These are phyloP conservation scores for Chaenogobius annularis DNA, from an alignment of 2,113 vertebrate species.

Conservation along the genomic window DNA sequence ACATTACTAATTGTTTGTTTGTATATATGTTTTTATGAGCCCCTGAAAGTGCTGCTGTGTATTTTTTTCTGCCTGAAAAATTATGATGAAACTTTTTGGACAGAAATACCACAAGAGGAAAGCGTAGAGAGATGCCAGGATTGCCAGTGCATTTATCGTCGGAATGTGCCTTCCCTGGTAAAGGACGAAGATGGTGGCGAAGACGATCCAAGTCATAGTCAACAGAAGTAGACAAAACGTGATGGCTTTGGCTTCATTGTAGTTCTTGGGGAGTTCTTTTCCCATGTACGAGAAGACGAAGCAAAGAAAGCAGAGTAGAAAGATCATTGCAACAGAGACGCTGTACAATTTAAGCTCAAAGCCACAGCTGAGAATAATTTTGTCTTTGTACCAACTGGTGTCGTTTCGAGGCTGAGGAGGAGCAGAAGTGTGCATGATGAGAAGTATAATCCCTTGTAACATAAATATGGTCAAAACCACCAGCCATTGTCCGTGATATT, in stretches of 20 bases:
- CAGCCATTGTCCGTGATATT: slow-evolving; percentile 72
- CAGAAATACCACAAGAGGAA: slow-evolving; percentile 82
- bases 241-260: slow-evolving; percentile 87
- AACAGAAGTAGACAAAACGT: slow-evolving; percentile 84
- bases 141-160: slow-evolving; percentile 51
- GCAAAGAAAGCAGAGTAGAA: slow-evolving; percentile 69
- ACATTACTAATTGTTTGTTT: slow-evolving; percentile 62
- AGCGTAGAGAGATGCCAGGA: slow-evolving; percentile 69
- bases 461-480: slow-evolving; percentile 63
- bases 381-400: slow-evolving; percentile 31
- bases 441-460: slow-evolving; percentile 64
- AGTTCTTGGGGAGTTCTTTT: slow-evolving; percentile 87
- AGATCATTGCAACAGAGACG: slow-evolving; percentile 33
- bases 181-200: slow-evolving; percentile 59
- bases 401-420: slow-evolving; percentile 65
- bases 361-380: slow-evolving; percentile 76
- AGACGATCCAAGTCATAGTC: slow-evolving; percentile 77
- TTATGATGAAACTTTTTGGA: slow-evolving; percentile 81
- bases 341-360: fast-evolving
- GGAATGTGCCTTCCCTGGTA: slow-evolving; percentile 66
- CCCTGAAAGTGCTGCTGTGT: slow-evolving; percentile 82
- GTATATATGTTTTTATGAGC: slow-evolving; percentile 83
- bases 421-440: slow-evolving; percentile 23
- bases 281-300: slow-evolving; percentile 86
- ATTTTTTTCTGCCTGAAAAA: slow-evolving; percentile 80